These are phyloP conservation scores for Nymphicus hollandicus DNA, from an alignment of 2,113 vertebrate genomes.

Conservation along the genomic window DNA sequence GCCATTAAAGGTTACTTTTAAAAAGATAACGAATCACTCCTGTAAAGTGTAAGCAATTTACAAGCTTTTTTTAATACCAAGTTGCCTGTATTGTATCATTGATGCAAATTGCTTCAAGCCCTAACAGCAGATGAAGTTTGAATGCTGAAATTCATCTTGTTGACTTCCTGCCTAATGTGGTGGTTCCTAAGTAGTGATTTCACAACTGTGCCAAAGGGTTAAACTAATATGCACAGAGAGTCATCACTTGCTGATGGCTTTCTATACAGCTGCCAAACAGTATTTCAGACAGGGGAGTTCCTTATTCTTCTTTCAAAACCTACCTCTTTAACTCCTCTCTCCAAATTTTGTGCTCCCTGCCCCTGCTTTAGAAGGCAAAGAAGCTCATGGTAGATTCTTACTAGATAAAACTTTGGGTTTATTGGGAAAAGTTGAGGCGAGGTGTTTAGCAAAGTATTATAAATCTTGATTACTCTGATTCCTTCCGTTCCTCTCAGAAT, in stretches of 20 bases:
- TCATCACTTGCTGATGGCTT: neutral
- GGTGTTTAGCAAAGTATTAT: neutral
- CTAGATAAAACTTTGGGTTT: neutral
- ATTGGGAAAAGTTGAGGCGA: neutral
- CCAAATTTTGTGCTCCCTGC: neutral
- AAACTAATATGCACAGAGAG: neutral
- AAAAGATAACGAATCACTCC: neutral
- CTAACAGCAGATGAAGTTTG: neutral
- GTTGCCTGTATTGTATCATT: neutral
- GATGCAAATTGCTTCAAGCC: neutral
- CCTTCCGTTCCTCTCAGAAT: neutral
- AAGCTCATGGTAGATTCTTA: neutral
- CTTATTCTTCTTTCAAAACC: neutral
- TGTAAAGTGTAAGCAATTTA: neutral
- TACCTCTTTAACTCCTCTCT: neutral
- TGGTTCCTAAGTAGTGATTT: neutral
- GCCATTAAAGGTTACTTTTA: neutral
- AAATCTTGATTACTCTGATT: neutral
- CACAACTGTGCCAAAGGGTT: neutral
- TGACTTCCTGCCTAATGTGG: neutral
- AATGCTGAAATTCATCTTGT: neutral
- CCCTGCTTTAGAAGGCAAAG: neutral
- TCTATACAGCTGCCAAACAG: neutral
- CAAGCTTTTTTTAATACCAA: neutral
- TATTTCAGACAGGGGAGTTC: neutral